Evolutionary conservation across 2,113 vertebrate species (phyloP), one percentile per base, ranked within the genome.

Genomic region (Eurystomus gularis): DNA sequence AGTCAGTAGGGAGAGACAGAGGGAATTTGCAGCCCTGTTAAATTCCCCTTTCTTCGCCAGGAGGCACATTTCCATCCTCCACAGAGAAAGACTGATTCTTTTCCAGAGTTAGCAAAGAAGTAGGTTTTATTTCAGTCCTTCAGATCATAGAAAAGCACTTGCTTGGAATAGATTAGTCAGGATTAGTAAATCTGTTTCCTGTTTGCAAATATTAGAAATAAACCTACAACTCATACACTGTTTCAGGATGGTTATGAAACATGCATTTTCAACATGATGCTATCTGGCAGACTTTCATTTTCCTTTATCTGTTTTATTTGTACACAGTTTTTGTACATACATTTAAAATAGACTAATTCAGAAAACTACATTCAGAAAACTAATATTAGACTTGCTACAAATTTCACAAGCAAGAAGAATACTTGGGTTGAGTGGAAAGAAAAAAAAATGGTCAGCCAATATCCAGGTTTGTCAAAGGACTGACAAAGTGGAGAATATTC

Each of bases 101-200:
- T 94, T 86, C 86, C 77, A 86, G 95, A 86, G 35, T 55, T 92
- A 94, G 37, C 31, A 90, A 72, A 78, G 31, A 78, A 76, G 25
- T 19, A 3, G 17, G 62, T 55, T 86, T 82, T 82, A 70, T 90
- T 91, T 88, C 60, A 71, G 28, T 90, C 31, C 18, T 92, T 68
- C 40, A 40, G 37, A 19, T 76, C n/a, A 78, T 2, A 88, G 68
- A 78, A 92, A 86, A 90, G 23, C 48, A 76, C 57, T 93, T 93
- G 16, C 18, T 73, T 81, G 55, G 42, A 18, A 62, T 13, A 60
- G 17, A 77, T 81, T 66, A 88, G 29, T 88, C 76, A 88, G 13
- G 17, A 78, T 90, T 75, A 75, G 35, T 75, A 83, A 90, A 70
- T 92, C 20, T 92, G 26, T 88, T 92, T 92, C 46, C 72, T 60